A percentile compares a stretch with the other conserved stretches of the same genome.
Evolutionary conservation across 1,140 invertebrate genomes (phyloP).

Genomic region (Drosophila truncata): DNA sequence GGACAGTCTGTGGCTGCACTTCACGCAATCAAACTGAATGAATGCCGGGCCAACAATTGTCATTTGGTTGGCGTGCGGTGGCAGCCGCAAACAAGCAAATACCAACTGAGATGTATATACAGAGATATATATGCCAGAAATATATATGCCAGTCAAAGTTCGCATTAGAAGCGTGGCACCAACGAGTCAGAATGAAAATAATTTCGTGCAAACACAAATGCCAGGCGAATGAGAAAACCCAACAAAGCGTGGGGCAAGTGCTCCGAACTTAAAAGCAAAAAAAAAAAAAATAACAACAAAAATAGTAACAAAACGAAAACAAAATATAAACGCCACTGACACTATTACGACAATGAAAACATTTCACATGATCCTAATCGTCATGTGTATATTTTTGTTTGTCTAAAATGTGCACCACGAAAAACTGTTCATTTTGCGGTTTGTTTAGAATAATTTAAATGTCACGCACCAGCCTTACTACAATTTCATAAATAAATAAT

Average conservation of each 20-base stretch:
- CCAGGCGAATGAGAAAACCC: slow-evolving; percentile 20
- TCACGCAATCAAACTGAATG: slow-evolving; percentile 74
- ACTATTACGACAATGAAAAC: slow-evolving; percentile 32
- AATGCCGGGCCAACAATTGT: slow-evolving; percentile 54
- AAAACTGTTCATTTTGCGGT: background rate
- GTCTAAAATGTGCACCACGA: background rate
- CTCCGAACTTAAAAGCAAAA: slow-evolving; percentile 24
- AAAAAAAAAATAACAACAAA: background rate
- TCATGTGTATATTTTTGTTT: slow-evolving; percentile 12
- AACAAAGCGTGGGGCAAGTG: slow-evolving; percentile 30
- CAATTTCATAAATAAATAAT: background rate
- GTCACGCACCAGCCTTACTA: background rate
- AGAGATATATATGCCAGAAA: background rate
- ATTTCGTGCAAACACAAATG: slow-evolving; percentile 40
- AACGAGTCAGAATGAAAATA: slow-evolving; percentile 44
- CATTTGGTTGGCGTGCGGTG: slow-evolving; percentile 52
- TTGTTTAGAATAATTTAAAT: background rate
- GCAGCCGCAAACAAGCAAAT: slow-evolving; percentile 31
- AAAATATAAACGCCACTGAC: slow-evolving; percentile 33
- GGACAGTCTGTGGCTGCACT: slow-evolving; percentile 59
- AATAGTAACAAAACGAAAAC: slow-evolving; percentile 20
- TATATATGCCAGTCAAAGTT: slow-evolving; percentile 68
- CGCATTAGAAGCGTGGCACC: slow-evolving; percentile 51
- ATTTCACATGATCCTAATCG: slow-evolving; percentile 50
- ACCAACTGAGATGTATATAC: slow-evolving; percentile 28